Evolutionary conservation across 2,888 invertebrate species (phyloP).

Genomic region (Lepidochitona cinerea): DNA sequence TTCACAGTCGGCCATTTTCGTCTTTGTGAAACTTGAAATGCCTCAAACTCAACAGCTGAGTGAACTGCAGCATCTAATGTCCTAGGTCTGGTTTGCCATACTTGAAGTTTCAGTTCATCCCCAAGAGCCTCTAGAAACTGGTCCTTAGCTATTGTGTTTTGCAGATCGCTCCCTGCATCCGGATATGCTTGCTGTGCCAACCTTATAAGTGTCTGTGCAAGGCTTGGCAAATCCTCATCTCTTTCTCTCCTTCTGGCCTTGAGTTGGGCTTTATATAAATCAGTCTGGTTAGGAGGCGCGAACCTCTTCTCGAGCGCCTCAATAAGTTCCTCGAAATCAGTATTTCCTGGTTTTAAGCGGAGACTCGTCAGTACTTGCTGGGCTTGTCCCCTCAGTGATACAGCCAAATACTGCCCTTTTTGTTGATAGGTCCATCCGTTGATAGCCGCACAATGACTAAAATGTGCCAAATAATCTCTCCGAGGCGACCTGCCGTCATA

Average conservation of each 20-base stretch:
- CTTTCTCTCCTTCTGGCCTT: too few relatives aligned
- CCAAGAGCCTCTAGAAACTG: too few relatives aligned
- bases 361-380: conserved; percentile 4
- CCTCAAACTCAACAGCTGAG: too few relatives aligned
- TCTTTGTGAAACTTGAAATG: too few relatives aligned
- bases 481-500: conserved; percentile 17
- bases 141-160: too few relatives aligned
- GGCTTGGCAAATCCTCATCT: too few relatives aligned
- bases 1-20: too few relatives aligned
- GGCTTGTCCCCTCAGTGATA: conserved; percentile 16
- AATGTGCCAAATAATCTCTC: conserved; percentile 23
- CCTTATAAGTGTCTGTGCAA: neutral
- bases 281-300: conserved; percentile 12
- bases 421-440: conserved; percentile 12
- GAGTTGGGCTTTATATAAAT: conserved; percentile 17
- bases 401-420: conserved; percentile 17
- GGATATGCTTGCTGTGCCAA: neutral
- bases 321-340: neutral
- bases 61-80: too few relatives aligned
- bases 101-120: too few relatives aligned
- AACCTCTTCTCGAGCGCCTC: conserved; percentile 13
- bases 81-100: too few relatives aligned
- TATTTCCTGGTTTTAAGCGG: neutral
- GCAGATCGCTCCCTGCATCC: neutral
- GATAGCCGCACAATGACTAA: conserved; percentile 14